Evolutionary conservation across 1,140 invertebrate genomes (phyloP), one percentile per base, ranked within the genome.

Genomic region (Orius laevigatus): DNA sequence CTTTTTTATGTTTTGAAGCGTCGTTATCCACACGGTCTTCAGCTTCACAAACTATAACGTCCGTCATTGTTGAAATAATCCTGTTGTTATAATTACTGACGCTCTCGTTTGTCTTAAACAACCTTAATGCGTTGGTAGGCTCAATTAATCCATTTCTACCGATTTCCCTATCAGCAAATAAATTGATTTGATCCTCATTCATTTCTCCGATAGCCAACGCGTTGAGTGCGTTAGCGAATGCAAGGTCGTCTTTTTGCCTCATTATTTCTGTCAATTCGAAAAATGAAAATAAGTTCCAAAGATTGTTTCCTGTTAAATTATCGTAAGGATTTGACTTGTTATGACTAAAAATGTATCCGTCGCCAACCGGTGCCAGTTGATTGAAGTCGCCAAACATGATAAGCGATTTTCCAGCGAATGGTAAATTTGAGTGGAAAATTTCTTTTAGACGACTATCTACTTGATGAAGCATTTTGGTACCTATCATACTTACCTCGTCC

Each of bases 291-390:
- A 20, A 9, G 14, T 39, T 19, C 53, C 53, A 52, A 11, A 55
- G 18, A 15, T 14, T 4, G 20, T 33, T 49, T 10, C 42, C 46
- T 5, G 31, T 18, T 31, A 55, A 36, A 12, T 19, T 20, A 10
- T 10, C 31, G 11, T 48, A 46, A 25, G 41, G 33, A 38, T 49
- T 42, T 36, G 2, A 14, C 11, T 44, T 49, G 11, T 11, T 3
- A 36, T 20, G 5, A 39, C 14, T 9, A 43, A 33, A 55, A 19
- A 55, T 42, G 11, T 12, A 38, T 9, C 19, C 38, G 47, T 53
- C 53, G 39, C 2, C 10, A 34, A 55, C 53, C 20, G 53, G 53
- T 11, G 51, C 25, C 45, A 55, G 48, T 48, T 55, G 53, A 40
- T 53, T 52, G 8, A 55, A 38, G 47, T 55, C 53, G 5, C 53